Evolutionary conservation across 2,113 vertebrate genomes (phyloP).

Genomic region (Cyprinodon tularosa): DNA sequence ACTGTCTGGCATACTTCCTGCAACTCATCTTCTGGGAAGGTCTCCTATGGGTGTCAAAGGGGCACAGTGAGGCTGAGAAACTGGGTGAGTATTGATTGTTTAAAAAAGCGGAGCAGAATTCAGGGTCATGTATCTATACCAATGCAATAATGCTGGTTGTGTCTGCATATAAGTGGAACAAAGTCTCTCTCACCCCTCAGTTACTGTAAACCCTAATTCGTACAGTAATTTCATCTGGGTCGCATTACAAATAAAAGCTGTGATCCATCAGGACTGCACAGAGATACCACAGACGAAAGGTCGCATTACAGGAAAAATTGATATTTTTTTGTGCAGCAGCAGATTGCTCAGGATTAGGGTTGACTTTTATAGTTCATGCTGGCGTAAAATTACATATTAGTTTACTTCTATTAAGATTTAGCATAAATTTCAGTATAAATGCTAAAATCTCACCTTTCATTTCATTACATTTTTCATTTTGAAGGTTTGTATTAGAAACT

Average conservation of each 20-base stretch:
- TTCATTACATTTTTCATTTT: background rate
- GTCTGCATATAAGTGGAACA: background rate
- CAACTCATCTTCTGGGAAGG: background rate
- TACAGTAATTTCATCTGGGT: background rate
- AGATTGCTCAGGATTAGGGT: no score
- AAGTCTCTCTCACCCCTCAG: background rate
- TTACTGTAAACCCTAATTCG: background rate
- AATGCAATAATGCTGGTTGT: conserved; percentile 7
- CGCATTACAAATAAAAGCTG: background rate
- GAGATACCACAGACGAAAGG: background rate
- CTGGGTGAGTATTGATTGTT: conserved; percentile 56
- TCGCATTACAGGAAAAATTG: background rate
- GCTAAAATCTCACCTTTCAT: no score
- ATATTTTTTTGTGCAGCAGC: no score
- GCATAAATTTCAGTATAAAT: no score
- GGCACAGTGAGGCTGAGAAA: conserved; percentile 16
- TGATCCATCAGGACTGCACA: background rate
- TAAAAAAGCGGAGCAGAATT: background rate
- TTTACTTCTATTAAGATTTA: no score
- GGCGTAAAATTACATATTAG: no score
- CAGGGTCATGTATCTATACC: background rate
- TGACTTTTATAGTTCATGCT: no score
- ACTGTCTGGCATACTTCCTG: conserved; percentile 11
- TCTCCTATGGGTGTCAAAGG: conserved; percentile 6
- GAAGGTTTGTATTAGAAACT: background rate